Percentiles rank a stretch among this genome's conserved stretches.
Conservation (phyloP, 2,888 invertebrate species). For the Dasysyrphus tricinctus region DNA sequence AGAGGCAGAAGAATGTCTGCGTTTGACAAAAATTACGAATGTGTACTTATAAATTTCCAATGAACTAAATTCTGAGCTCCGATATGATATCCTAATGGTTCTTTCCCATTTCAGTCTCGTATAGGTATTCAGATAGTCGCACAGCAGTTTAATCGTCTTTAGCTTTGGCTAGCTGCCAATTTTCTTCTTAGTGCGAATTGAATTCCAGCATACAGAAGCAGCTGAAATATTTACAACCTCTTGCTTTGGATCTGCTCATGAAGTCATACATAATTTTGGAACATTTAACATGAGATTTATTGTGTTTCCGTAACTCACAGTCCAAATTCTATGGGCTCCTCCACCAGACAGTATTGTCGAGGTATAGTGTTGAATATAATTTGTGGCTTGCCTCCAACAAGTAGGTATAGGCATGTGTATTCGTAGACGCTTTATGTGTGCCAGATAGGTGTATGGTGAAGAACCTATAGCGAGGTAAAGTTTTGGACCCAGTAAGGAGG, state of each 20-base stretch:
- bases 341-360: constrained; percentile 57
- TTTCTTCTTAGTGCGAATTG: constrained; percentile 63
- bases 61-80: constrained; percentile 53
- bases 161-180: constrained; percentile 65
- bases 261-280: constrained; percentile 76
- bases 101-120: background rate
- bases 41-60: constrained; percentile 74
- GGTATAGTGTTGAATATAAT: constrained; percentile 64
- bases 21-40: constrained; percentile 73
- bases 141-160: constrained; percentile 25
- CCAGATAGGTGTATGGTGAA: background rate
- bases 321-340: constrained; percentile 21
- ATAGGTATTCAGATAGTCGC: background rate
- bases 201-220: constrained; percentile 47
- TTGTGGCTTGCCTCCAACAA: constrained; percentile 73
- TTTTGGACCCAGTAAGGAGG: background rate
- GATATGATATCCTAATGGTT: constrained; percentile 46
- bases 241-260: constrained; percentile 62
- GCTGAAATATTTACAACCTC: constrained; percentile 66
- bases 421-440: background rate
- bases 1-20: constrained; percentile 52
- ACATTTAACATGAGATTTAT: constrained; percentile 76
- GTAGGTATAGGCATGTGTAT: constrained; percentile 15
- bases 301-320: constrained; percentile 68
- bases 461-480: background rate